Percentiles rank a stretch among this genome's conserved stretches.
phyloP scores from a whole-genome alignment of 2,888 invertebrate species.

The Fissipunctia ypsillon region DNA sequence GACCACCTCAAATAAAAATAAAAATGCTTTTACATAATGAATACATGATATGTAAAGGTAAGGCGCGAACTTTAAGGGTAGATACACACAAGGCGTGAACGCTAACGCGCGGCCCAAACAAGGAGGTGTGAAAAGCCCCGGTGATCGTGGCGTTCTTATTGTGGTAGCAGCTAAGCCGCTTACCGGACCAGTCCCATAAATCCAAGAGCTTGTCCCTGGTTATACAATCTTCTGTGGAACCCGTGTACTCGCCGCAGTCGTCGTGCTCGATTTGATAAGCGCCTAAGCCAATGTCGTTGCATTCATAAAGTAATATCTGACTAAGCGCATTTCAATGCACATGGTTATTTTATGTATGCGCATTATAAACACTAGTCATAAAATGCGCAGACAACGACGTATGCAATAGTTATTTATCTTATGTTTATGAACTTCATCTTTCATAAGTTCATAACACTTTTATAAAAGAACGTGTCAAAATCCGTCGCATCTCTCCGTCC shows the following conservation, averaged over 20 bases:
- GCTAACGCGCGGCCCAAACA: slow-evolving; percentile 87
- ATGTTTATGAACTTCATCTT: slow-evolving; percentile 29
- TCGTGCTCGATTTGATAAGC: slow-evolving; percentile 57
- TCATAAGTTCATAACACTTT: slow-evolving; percentile 24
- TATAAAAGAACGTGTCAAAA: slow-evolving; percentile 71
- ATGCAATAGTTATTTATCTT: slow-evolving; percentile 12
- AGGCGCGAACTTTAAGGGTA: slow-evolving; percentile 89
- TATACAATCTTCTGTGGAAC: slow-evolving; percentile 49
- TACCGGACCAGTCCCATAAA: slow-evolving; percentile 84
- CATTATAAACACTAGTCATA: slow-evolving; percentile 14
- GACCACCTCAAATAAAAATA: slow-evolving; percentile 67
- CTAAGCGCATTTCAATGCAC: slow-evolving; percentile 49
- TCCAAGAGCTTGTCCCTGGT: slow-evolving; percentile 68
- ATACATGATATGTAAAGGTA: slow-evolving; percentile 82
- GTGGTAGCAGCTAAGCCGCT: slow-evolving; percentile 86
- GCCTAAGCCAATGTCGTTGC: slow-evolving; percentile 52
- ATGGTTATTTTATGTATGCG: slow-evolving; percentile 21
- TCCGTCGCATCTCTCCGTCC: slow-evolving; percentile 72
- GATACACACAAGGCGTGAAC: slow-evolving; percentile 88
- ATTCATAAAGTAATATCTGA: slow-evolving; percentile 52
- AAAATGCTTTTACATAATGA: slow-evolving; percentile 79
- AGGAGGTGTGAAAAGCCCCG: slow-evolving; percentile 89
- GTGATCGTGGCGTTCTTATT: slow-evolving; percentile 82
- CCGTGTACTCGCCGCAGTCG: slow-evolving; percentile 44
- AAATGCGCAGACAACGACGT: slow-evolving; percentile 2